Base-by-base conservation (phyloP, 2,888 invertebrate species). In the Zygaena filipendulae region DNA sequence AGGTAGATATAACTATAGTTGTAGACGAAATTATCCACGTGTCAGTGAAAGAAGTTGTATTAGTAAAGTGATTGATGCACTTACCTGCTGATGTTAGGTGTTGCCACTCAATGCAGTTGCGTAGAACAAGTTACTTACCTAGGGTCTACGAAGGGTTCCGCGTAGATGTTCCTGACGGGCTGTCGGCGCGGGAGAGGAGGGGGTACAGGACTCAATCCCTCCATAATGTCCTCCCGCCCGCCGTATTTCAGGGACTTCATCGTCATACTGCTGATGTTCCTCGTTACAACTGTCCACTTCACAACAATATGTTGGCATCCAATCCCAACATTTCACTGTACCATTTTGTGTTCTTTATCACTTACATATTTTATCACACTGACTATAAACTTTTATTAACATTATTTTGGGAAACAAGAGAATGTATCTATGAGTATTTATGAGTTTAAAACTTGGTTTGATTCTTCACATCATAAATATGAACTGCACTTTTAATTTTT, bases 121-220 rank as follows among this genome's bases (percentile, higher is more conserved):
- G 25, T 25, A 23, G 14, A 18, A 32, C n/a, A n/a, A n/a, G n/a
- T n/a, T n/a, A 67, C 79, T 77, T 66, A 81, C 81, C 81, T 79
- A 58, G 77, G 81, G 54, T 85, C 85, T 43, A 83, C 81, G 69
- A 85, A 85, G 47, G 85, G 86, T 53, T 85, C 85, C 21, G 85
- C 85, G 50, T 85, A 85, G 63, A 85, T 85, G 62, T 85, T 85
- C 56, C 85, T 69, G 49, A 84, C 82, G 25, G 80, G 81, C 57
- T 84, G 83, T 39, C 85, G 74, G 35, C 85, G 82, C 39, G 85
- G 79, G 43, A 85, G 81, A 38, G 85, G 85, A 42, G 85, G 85
- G 43, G 84, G 82, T 38, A 84, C 83, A 27, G 84, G 80, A 47
- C 81, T 79, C 59, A 79, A 79, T 21, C 77, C 79, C 47, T 79